Evolutionary conservation across 2,113 vertebrate species (phyloP).

Genomic region (Pelecanoides urinatrix): DNA sequence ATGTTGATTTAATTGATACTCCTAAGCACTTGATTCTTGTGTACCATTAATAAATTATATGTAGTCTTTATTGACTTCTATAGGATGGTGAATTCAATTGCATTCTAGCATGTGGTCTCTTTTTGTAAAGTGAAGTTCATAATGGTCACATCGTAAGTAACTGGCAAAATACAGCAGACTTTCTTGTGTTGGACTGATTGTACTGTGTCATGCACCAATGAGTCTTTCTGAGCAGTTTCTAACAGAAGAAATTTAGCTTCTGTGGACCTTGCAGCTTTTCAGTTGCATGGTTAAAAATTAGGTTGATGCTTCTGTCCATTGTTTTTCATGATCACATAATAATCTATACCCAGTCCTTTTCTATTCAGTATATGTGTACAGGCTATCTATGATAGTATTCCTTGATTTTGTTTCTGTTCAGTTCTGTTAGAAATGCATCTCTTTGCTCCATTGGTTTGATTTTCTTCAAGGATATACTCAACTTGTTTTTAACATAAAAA

Average conservation of each 20-base stretch:
- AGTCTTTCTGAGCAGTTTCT: background rate
- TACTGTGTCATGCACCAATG: background rate
- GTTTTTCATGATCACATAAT: background rate
- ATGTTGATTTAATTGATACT: background rate
- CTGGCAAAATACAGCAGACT: background rate
- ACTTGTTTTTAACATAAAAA: background rate
- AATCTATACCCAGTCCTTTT: background rate
- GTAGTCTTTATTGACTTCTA: background rate
- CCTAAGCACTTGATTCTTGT: background rate
- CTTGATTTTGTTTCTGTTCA: background rate
- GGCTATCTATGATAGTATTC: background rate
- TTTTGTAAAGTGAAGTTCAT: background rate
- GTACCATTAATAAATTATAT: background rate
- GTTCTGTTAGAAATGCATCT: background rate
- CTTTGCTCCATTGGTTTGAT: background rate
- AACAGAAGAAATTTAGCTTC: background rate
- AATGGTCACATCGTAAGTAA: background rate
- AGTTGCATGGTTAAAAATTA: background rate
- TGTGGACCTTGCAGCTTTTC: background rate
- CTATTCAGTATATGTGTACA: background rate
- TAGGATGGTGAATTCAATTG: background rate
- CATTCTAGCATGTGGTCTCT: background rate
- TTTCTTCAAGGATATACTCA: background rate
- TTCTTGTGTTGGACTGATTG: background rate
- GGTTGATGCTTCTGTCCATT: background rate